A percentile compares a stretch with the other conserved stretches of the same genome.
These are phyloP conservation scores for Heliangelus exortis DNA, from an alignment of 2,797 vertebrate genomes.

Conservation along the genomic window DNA sequence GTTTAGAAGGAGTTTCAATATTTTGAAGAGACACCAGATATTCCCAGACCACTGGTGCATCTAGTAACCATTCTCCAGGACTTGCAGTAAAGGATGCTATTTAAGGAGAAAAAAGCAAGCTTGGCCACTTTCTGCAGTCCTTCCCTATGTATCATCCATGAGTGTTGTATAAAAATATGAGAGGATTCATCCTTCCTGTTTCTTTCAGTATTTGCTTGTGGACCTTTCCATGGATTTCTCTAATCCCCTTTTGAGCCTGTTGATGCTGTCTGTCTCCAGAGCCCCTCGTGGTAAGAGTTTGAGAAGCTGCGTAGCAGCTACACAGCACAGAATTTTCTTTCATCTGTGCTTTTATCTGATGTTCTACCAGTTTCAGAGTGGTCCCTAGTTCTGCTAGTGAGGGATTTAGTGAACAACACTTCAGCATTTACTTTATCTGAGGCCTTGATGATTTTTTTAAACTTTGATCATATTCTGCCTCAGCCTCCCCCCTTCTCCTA, in stretches of 20 bases:
- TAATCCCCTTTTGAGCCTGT: conserved; percentile 41
- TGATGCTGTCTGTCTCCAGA: conserved; percentile 31
- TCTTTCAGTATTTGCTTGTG: background rate
- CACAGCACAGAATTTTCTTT: conserved; percentile 49
- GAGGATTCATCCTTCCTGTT: background rate
- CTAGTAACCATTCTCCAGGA: background rate
- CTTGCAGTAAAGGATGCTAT: background rate
- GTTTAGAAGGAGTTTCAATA: background rate
- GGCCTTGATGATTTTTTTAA: background rate
- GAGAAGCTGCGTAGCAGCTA: conserved; percentile 32
- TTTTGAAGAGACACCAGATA: background rate
- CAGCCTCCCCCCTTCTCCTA: background rate
- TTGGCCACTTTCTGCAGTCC: background rate
- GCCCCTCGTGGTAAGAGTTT: conserved; percentile 33
- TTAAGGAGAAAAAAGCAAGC: conserved; percentile 16
- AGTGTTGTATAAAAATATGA: background rate
- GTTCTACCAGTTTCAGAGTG: conserved; percentile 2
- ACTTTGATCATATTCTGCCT: background rate
- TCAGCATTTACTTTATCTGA: background rate
- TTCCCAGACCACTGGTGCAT: background rate
- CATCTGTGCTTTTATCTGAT: conserved; percentile 56
- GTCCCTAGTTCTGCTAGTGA: background rate
- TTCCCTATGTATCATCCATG: background rate
- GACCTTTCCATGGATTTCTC: conserved; percentile 7
- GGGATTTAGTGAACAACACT: conserved; percentile 20